phyloP scores from a whole-genome alignment of 2,797 vertebrate species.

The Leptatherina wallacei region DNA sequence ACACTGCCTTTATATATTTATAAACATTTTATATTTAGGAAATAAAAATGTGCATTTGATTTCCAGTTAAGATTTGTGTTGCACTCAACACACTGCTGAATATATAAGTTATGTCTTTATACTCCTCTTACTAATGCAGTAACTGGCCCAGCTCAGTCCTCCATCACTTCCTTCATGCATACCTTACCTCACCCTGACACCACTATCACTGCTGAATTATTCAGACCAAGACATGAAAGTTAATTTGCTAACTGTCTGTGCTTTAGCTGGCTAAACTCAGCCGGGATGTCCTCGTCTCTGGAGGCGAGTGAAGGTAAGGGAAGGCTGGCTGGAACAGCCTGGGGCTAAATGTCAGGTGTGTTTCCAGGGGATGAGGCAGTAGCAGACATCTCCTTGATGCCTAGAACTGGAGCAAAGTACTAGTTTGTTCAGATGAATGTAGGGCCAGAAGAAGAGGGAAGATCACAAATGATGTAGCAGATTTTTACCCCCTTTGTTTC shows the following conservation, averaged over 20 bases:
- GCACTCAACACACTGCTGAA: neutral
- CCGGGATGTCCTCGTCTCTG: constrained; percentile 76
- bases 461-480: constrained; percentile 20
- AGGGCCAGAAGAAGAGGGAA: constrained; percentile 3
- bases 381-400: constrained; percentile 73
- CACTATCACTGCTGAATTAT: constrained; percentile 76
- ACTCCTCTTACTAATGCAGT: constrained; percentile 26
- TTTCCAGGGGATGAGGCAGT: constrained; percentile 63
- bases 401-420: constrained; percentile 61
- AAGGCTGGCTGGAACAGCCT: constrained; percentile 67
- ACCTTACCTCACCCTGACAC: constrained; percentile 59
- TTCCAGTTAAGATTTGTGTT: constrained; percentile 18
- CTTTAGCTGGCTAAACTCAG: constrained; percentile 81
- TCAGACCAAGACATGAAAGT: constrained; percentile 82
- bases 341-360: constrained; percentile 83
- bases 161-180: constrained; percentile 56
- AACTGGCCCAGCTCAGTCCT: constrained; percentile 33
- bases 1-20: constrained; percentile 31
- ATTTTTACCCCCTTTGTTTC: neutral
- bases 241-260: constrained; percentile 84
- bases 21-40: constrained; percentile 58
- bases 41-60: constrained; percentile 41
- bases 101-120: constrained; percentile 48
- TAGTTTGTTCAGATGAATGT: constrained; percentile 29
- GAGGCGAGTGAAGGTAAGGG: constrained; percentile 54